Evolutionary conservation across 2,113 vertebrate species (phyloP).

Genomic region (Campylomormyrus numenius): DNA sequence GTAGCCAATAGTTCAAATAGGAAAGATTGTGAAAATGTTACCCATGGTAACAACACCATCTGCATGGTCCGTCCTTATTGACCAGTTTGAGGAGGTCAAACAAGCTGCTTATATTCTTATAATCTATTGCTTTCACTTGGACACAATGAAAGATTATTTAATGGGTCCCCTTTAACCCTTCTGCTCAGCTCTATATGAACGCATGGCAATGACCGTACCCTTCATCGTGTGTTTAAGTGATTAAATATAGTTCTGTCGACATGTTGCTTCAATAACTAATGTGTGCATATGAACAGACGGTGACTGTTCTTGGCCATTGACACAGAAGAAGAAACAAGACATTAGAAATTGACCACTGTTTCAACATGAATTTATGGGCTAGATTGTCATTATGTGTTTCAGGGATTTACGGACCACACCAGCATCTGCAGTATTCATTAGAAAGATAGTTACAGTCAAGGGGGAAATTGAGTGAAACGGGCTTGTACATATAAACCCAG

Average conservation of each 20-base stretch:
- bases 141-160: not conserved
- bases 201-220: not conserved
- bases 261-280: not conserved
- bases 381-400: not conserved
- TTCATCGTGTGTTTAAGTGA: not conserved
- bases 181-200: not conserved
- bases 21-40: not conserved
- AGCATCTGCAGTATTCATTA: not conserved
- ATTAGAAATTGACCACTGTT: not conserved
- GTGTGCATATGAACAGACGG: not conserved
- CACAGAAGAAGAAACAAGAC: not conserved
- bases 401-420: not conserved
- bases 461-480: not conserved
- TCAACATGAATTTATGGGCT: not conserved
- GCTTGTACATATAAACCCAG: not conserved
- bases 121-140: not conserved
- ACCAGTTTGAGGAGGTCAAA: not conserved
- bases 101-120: not conserved
- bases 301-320: not conserved
- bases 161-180: not conserved
- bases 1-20: not conserved
- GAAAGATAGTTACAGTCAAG: not conserved
- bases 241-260: not conserved
- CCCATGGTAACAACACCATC: not conserved
- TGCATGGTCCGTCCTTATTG: not conserved